Base-by-base conservation (phyloP, 1,140 invertebrate species). In the Drosophila nebulosa region DNA sequence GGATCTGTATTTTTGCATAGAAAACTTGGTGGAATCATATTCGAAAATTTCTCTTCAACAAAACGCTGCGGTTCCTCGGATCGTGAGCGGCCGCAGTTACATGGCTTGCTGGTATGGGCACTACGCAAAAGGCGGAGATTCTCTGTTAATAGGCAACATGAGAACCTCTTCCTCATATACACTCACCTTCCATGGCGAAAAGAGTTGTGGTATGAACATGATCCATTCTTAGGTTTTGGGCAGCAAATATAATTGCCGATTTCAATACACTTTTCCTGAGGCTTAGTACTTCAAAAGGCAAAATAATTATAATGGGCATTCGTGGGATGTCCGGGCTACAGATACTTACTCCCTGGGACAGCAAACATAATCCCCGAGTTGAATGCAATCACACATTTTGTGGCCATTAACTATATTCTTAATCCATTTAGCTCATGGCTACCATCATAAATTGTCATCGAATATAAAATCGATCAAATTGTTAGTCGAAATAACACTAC, bases 41-140 rank as follows among this genome's bases (percentile, higher is more conserved):
- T 67, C 5, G 80, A 85, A 35, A 84, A 84, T 62, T 84, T 84
- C 22, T 69, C 66, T 21, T 78, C 79, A 9, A 21, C 24, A 58
- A 36, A 58, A 30, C 27, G 5, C 10, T 35, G 18, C 14, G 14
- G 12, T 36, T 21, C 39, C 16, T 7, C 39, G 3, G 39, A 46
- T 18, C 16, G 16, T 21, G 39, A 46, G 4, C 39, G 16, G 18
- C 16, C 3, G n/a, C 39, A 46, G 7, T 3, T 2, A 10, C 39
- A 46, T 21, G n/a, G 10, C 16, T 46, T 46, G n/a, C n/a, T n/a
- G 7, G 16, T 9, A 9, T 2, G 30, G 16, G 6, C 16, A 9
- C 39, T 46, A 16, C 3, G 5, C n/a, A 16, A 39, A 5, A 14
- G 14, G 5, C 1, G 10, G 3, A 42, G 2, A 42, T 21, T 10